These are phyloP conservation scores for Pachyseris speciosa DNA, from an alignment of 64 coral and sea anemone genomes.

Conservation along the genomic window DNA sequence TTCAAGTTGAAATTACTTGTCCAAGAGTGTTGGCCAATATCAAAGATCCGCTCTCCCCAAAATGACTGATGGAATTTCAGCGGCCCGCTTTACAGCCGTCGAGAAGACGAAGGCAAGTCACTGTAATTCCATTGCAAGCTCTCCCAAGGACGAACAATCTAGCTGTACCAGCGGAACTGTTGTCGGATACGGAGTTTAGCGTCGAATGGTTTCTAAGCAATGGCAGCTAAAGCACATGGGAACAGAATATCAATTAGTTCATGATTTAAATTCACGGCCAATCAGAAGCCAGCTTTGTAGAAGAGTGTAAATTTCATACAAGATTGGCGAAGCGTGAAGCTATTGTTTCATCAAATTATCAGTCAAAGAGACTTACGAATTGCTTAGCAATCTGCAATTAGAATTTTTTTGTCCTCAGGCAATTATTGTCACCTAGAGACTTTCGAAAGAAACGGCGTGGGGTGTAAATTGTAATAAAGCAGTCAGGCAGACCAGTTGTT, in stretches of 20 bases:
- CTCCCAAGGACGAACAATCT: neutral
- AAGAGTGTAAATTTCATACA: neutral
- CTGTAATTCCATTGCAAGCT: neutral
- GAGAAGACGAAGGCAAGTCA: neutral
- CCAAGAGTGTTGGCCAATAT: neutral
- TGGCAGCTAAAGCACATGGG: neutral
- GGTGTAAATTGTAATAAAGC: neutral
- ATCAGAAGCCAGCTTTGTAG: constrained; percentile 4
- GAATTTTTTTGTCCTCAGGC: too few species aligned
- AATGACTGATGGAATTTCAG: neutral
- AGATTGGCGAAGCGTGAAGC: too few species aligned
- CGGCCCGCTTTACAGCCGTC: neutral
- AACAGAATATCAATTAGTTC: neutral
- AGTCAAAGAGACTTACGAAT: neutral
- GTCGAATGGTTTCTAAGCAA: constrained; percentile 45
- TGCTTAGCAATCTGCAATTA: neutral
- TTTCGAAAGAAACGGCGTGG: neutral
- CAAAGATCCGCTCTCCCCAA: neutral
- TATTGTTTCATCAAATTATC: neutral
- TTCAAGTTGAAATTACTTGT: neutral
- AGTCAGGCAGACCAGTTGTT: too few species aligned
- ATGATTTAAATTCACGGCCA: neutral
- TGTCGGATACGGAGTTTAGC: neutral
- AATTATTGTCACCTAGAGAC: neutral
- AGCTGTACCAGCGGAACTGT: neutral